Evolutionary conservation across 2,113 vertebrate genomes (phyloP), one percentile per base, ranked within the genome.

Genomic region (Myiagra hebetior): DNA sequence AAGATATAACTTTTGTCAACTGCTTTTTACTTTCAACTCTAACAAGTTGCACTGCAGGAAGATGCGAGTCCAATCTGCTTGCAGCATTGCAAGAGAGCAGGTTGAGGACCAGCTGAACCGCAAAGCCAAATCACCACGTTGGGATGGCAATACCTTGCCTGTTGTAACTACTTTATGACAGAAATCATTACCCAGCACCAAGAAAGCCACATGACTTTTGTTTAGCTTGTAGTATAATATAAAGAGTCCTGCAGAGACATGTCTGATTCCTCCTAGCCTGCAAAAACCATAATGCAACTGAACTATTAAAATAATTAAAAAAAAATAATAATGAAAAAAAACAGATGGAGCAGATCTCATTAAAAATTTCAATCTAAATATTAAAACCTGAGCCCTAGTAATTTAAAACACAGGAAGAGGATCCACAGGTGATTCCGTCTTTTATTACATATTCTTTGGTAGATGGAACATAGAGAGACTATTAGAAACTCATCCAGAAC

Each of bases 11-110:
- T 56, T 11, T 75, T 63, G 24, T 37, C 10, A 37, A 27, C 28
- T 59, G 28, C 7, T 62, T 75, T 42, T 74, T 70, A 15, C 12
- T 91, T 67, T 24, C 11, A 87, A 76, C 47, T 75, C 8, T 53
- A 63, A 27, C 7, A 63, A 20, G 15, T 11, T 83, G 24, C 17
- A 28, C 8, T 55, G 11, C 21, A 68, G 39, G 20, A 70, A 65
- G 49, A 28, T 9, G 10, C 0, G 0, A 64, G 5, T 26, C 55
- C 2, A 2, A 31, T 76, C 28, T 89, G 24, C 23, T 64, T 77
- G 30, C 35, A 87, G 33, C 17, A 59, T 14, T 86, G 11, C 24
- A 89, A 70, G 33, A 53, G 19, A 73, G 20, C 13, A 69, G 23
- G 18, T 60, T 26, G 44, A 81, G 11, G 64, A 50, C 3, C 52